Conservation (phyloP, 1,140 invertebrate genomes). For the Drosophila lowei region DNA sequence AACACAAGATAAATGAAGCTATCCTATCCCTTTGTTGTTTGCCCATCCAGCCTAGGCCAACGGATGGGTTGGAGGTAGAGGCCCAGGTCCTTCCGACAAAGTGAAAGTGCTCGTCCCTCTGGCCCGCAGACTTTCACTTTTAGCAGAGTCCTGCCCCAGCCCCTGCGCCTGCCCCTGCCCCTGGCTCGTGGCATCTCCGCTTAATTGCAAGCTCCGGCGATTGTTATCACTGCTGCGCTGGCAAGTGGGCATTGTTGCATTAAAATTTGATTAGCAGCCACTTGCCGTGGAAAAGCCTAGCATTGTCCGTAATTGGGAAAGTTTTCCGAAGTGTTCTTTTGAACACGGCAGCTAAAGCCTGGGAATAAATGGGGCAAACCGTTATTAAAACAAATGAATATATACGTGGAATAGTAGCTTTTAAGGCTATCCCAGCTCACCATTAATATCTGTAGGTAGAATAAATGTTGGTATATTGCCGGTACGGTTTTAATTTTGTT, state of each 20-base stretch:
- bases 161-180: too few relatives aligned
- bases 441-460: too few relatives aligned
- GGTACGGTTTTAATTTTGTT: too few relatives aligned
- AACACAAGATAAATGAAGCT: slow-evolving; percentile 43
- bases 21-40: slow-evolving; percentile 35
- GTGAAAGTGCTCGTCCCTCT: slow-evolving; percentile 26
- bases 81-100: slow-evolving; percentile 7
- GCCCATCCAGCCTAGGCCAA: slow-evolving; percentile 31
- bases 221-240: slow-evolving; percentile 23
- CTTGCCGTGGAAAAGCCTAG: not conserved
- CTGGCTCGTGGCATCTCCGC: not conserved
- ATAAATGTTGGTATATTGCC: too few relatives aligned
- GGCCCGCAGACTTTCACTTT: slow-evolving; percentile 35
- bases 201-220: slow-evolving; percentile 37
- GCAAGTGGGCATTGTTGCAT: slow-evolving; percentile 27
- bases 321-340: too few relatives aligned
- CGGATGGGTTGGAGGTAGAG: not conserved
- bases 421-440: too few relatives aligned
- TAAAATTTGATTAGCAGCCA: slow-evolving; percentile 42
- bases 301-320: too few relatives aligned
- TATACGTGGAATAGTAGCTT: too few relatives aligned
- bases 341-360: too few relatives aligned
- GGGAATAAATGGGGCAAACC: too few relatives aligned
- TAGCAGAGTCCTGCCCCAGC: not conserved
- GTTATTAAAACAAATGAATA: too few relatives aligned